These are phyloP conservation scores for Alviniconcha marisindica DNA, from an alignment of 1,140 invertebrate genomes.

Conservation along the genomic window DNA sequence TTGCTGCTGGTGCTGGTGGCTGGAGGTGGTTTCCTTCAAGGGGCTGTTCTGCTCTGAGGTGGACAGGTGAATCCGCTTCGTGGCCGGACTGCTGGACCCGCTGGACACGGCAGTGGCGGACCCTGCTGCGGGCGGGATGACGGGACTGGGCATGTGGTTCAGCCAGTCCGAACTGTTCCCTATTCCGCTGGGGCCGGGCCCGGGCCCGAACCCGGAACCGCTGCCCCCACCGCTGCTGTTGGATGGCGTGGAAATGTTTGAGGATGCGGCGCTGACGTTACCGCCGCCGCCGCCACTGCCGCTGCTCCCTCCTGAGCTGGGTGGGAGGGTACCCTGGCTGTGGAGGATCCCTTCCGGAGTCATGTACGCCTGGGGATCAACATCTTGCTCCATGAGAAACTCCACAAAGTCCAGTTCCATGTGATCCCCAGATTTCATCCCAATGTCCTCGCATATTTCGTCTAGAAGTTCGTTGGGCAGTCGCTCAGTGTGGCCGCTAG, in stretches of 20 bases:
- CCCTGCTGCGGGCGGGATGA: constrained; percentile 44
- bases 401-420: constrained; percentile 76
- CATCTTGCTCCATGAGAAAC: constrained; percentile 72
- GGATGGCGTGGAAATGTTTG: constrained; percentile 39
- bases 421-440: constrained; percentile 70
- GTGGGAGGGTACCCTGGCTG: constrained; percentile 19
- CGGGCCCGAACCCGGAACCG: constrained; percentile 12
- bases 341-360: constrained; percentile 62
- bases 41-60: constrained; percentile 63
- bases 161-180: constrained; percentile 29
- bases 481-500: constrained; percentile 62
- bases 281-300: constrained; percentile 39
- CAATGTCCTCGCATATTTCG: constrained; percentile 75
- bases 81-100: constrained; percentile 67
- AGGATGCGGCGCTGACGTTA: constrained; percentile 34
- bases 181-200: not conserved
- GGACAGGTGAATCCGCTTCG: constrained; percentile 67
- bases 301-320: constrained; percentile 45
- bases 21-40: constrained; percentile 57
- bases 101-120: constrained; percentile 52
- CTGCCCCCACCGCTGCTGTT: constrained; percentile 28
- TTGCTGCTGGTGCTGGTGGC: constrained; percentile 38
- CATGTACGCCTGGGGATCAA: constrained; percentile 70
- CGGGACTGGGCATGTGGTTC: constrained; percentile 40
- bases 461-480: constrained; percentile 74